Evolutionary conservation across 2,113 vertebrate genomes (phyloP), one percentile per base, ranked within the genome.

Genomic region (Ictidomys tridecemlineatus): DNA sequence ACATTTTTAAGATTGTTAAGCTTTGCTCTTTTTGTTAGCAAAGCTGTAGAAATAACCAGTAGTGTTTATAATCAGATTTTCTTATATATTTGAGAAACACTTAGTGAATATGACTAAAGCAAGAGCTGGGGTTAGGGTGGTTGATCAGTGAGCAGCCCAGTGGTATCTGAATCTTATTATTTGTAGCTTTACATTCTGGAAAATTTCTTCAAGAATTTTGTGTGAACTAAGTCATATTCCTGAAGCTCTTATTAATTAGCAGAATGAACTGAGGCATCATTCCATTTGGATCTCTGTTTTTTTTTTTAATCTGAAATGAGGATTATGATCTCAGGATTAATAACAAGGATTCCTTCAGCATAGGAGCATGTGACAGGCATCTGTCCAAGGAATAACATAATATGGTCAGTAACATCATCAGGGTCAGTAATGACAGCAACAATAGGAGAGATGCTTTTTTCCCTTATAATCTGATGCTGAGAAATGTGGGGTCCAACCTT

Each of bases 131-230:
- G 9, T 8, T 26, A 24, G 24, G 24, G 28, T 51, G 9, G 4
- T 13, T 77, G 3, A 42, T 65, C 8, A 80, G 53, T 77, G 82
- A 34, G 65, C 82, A 85, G 39, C 30, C 2, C 24, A 83, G 45
- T 28, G 5, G 17, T 8, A 8, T 53, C 30, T 51, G 42, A 93
- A 82, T 79, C 39, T 56, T 61, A 61, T 8, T 89, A 16, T 67
- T 83, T 88, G 58, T 86, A 37, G 34, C 78, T 84, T 95, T 83
- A 32, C 63, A 30, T 89, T 85, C 53, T 85, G n/a, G 42, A 70
- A 85, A 14, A 48, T 65, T 67, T 86, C 51, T 91, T 17, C 9
- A 34, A 74, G 48, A 69, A 88, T 74, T 69, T 93, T 39, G 42
- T 67, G 12, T 88, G 51, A 87, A 91, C 11, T 65, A 51, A 42